Evolutionary conservation across 1,140 invertebrate species (phyloP), one percentile per base, ranked within the genome.

Genomic region (Drosophila rufa): DNA sequence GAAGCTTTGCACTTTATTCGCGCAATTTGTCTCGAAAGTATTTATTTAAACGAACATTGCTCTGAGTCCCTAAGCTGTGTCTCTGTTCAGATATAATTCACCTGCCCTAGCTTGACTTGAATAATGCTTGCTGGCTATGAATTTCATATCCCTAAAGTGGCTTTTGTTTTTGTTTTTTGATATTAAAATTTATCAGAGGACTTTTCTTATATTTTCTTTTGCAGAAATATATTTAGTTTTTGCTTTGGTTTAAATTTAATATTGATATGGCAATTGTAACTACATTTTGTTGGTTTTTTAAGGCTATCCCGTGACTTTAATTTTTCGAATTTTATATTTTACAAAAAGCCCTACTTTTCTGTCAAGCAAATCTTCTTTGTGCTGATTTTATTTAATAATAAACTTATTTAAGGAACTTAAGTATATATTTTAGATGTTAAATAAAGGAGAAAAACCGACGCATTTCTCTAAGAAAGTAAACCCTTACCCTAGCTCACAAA

Each of bases 1-100:
- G 40, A 33, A 58, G 51, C 66, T 58, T 30, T 33, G 27, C 53
- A 51, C 53, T 48, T 70, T 68, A 55, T 27, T 25, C 4, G n/a
- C 46, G 40, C 62, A 22, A 38, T 69, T 67, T 64, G 38, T 36
- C 38, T 67, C 40, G 12, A 22, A 51, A 22, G 46, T 53, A 53
- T 40, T 51, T 56, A 56, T 40, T 56, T 40, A 22, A 56, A 5
- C 33, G 53, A 56, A 40, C 36, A 14, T 22, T 19, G 30, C 30
- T 36, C 30, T 1, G 33, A 38, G 33, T 40, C 53, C 8, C 36
- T 40, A 11, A 56, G 53, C 30, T 11, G 51, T 38, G 33, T 55
- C 53, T n/a, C 14, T 40, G 53, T 40, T 14, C 7, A 8, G 14
- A 25, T 40, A 56, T 56, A 56, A 40, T 36, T 56, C 53, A 56